These are phyloP conservation scores for Tiliacea citrago DNA, from an alignment of 2,888 invertebrate species.

Conservation along the genomic window DNA sequence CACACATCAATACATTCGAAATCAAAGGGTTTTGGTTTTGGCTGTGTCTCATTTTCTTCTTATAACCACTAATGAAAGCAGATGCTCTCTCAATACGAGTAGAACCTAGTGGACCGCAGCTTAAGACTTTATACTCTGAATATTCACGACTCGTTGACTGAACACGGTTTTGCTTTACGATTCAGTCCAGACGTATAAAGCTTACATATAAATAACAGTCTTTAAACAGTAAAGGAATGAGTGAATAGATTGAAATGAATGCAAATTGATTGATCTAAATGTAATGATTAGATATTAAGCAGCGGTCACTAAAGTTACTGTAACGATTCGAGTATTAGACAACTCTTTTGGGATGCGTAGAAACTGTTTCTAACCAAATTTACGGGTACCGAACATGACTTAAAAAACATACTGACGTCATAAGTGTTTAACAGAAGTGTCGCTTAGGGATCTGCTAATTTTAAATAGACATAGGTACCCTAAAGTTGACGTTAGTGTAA, in stretches of 20 bases:
- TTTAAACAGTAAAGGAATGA: neutral
- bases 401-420: no score
- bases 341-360: no score
- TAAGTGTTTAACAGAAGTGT: no score
- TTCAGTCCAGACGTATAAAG: neutral
- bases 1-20: neutral
- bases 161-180: constrained; percentile 31
- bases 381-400: no score
- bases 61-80: constrained; percentile 22
- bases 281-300: neutral
- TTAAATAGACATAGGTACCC: no score
- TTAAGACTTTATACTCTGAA: constrained; percentile 12
- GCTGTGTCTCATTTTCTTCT: constrained; percentile 4
- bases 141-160: constrained; percentile 18
- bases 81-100: constrained; percentile 1
- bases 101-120: constrained; percentile 10
- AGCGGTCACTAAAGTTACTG: neutral
- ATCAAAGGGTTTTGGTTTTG: constrained; percentile 9
- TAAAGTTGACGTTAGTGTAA: no score
- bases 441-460: no score
- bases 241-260: neutral
- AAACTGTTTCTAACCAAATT: no score
- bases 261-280: neutral
- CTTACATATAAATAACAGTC: constrained; percentile 10
- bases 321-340: no score